Percentiles rank a stretch among this genome's conserved stretches.
These are phyloP conservation scores for Acrocephalus arundinaceus DNA, from an alignment of 2,113 vertebrate species.

Conservation along the genomic window DNA sequence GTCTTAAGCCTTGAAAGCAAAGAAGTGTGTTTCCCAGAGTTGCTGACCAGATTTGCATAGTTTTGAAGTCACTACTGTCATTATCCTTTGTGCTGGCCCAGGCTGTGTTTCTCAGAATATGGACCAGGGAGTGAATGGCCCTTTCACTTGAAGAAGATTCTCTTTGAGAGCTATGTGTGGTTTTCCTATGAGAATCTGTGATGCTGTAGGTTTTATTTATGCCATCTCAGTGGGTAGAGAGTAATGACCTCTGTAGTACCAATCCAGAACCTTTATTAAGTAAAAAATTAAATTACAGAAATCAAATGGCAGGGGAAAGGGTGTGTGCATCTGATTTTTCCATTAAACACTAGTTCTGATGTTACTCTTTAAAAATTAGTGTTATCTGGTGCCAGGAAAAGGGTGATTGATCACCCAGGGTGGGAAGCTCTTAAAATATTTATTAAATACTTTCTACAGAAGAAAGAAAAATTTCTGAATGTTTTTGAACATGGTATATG, in stretches of 20 bases:
- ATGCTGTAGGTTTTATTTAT: background rate
- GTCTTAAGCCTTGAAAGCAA: background rate
- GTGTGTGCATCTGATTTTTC: background rate
- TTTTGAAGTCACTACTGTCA: background rate
- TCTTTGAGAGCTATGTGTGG: background rate
- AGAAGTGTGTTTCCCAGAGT: background rate
- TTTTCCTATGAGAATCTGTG: background rate
- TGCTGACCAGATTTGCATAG: background rate
- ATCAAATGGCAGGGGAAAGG: background rate
- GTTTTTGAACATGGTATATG: background rate
- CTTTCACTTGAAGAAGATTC: background rate
- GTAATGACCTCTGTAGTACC: background rate
- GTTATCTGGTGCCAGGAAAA: background rate
- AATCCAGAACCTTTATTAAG: background rate
- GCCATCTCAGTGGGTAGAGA: background rate
- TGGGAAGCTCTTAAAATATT: background rate
- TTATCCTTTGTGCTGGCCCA: background rate
- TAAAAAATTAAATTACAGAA: background rate
- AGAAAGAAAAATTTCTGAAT: background rate
- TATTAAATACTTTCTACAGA: background rate
- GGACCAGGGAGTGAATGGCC: background rate
- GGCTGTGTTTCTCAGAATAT: background rate
- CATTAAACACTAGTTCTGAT: background rate
- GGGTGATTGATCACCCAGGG: background rate
- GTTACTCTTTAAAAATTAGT: conserved; percentile 21